Conservation (phyloP, 53 echinoderm and acorn worm species). For the Temnopleurus reevesii region DNA sequence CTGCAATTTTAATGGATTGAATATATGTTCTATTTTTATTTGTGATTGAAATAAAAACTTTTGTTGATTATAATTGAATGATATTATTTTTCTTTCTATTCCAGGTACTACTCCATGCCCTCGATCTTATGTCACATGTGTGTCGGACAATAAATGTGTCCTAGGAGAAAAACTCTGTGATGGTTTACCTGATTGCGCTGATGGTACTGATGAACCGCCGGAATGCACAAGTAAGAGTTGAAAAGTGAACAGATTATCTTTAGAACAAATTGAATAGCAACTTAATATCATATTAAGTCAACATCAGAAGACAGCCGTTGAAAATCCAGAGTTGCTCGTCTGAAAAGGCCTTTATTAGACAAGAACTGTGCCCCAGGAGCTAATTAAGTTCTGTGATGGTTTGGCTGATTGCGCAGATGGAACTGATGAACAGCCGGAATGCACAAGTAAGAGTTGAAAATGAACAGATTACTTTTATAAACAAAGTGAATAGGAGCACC, state of each 20-base stretch:
- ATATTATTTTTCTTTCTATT: not conserved
- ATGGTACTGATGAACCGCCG: conserved; percentile 30
- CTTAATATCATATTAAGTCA: too few species aligned
- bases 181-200: not conserved
- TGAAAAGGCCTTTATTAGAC: too few species aligned
- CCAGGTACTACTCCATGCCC: conserved; percentile 10
- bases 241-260: too few species aligned
- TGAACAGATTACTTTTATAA: too few species aligned
- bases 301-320: too few species aligned
- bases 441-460: not conserved
- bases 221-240: not conserved
- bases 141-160: not conserved
- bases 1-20: too few species aligned
- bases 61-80: too few species aligned
- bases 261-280: too few species aligned
- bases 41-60: too few species aligned
- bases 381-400: conserved; percentile 38
- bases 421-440: conserved; percentile 26
- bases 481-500: too few species aligned
- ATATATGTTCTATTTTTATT: too few species aligned
- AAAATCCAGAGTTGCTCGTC: too few species aligned
- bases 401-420: not conserved
- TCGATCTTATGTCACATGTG: not conserved
- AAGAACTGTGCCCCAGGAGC: not conserved
- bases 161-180: conserved; percentile 19